Evolutionary conservation across 1,140 invertebrate species (phyloP).

Genomic region (Helicoverpa armigera): DNA sequence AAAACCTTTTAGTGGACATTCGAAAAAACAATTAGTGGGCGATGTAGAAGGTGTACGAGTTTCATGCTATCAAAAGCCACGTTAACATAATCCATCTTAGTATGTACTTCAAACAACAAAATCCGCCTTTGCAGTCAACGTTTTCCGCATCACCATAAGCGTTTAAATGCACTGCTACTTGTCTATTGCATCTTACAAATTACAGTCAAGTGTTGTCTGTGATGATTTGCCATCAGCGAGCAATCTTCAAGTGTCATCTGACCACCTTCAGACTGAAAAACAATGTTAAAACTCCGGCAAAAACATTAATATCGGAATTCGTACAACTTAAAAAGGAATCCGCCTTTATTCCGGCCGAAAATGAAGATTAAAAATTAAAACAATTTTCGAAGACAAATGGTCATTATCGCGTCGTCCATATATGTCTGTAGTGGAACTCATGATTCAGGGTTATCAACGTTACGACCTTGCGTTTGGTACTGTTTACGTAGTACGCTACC

Average conservation of each 20-base stretch:
- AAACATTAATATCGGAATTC: slow-evolving; percentile 5
- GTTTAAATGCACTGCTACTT: not conserved
- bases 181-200: no score
- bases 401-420: slow-evolving; percentile 7
- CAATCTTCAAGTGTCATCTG: no score
- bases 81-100: slow-evolving; percentile 7
- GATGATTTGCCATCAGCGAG: no score
- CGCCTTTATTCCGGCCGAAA: not conserved
- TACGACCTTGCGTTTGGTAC: slow-evolving; percentile 47
- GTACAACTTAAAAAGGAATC: slow-evolving; percentile 13
- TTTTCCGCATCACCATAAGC: not conserved
- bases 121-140: not conserved
- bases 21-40: not conserved
- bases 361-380: no score
- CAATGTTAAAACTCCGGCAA: not conserved
- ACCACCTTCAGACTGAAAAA: not conserved
- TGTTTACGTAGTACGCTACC: slow-evolving; percentile 33
- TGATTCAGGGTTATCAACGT: slow-evolving; percentile 51
- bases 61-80: not conserved
- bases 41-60: not conserved
- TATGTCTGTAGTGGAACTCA: slow-evolving; percentile 3
- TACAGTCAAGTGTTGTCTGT: no score
- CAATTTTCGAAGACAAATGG: slow-evolving; percentile 28
- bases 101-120: not conserved
- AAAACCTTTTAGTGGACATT: no score